Evolutionary conservation across 2,888 invertebrate genomes (phyloP), one percentile per base, ranked within the genome.

Genomic region (Lathronympha strigana): DNA sequence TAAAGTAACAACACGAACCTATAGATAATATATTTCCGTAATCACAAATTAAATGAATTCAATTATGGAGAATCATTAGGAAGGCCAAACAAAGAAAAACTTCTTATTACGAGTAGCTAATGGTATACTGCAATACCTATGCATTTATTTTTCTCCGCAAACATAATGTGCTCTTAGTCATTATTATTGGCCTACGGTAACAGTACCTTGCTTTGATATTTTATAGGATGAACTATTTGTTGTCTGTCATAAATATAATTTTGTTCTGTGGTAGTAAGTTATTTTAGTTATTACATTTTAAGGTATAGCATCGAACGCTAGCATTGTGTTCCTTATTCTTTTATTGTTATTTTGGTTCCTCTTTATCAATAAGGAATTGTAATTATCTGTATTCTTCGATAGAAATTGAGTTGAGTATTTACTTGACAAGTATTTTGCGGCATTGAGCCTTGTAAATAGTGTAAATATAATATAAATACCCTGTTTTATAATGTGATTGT

Each of bases 401-500:
- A 17, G 40, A n/a, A n/a, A 67, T 61, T 51, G 49, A 17, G 63
- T 63, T 63, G 47, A 43, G 50, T 58, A 40, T 51, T 40, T 19
- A 28, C 58, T 60, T 47, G 51, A 58, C 51, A 74, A 84, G 90
- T 88, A 88, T 90, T 88, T 86, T 80, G 78, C 71, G 73, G 73
- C 72, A 73, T 73, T 72, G 69, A 72, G 72, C 67, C 71, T 70
- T 91, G 91, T 92, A 91, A 79, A 91, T 90, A 90, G 70, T 84
- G 85, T 86, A 84, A 74, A 84, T 84, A 84, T 73, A 74, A 73
- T 74, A 72, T 79, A 86, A 43, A 79, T 77, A 72, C 80, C 85
- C 83, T 87, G 90, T 90, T 91, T 89, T 87, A 86, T 86, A 86
- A 91, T 92, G 92, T 91, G 91, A 87, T 85, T 82, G 84, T 77